These are phyloP conservation scores for Trachymyrmex cornetzi DNA, from an alignment of 1,140 invertebrate genomes.

Conservation along the genomic window DNA sequence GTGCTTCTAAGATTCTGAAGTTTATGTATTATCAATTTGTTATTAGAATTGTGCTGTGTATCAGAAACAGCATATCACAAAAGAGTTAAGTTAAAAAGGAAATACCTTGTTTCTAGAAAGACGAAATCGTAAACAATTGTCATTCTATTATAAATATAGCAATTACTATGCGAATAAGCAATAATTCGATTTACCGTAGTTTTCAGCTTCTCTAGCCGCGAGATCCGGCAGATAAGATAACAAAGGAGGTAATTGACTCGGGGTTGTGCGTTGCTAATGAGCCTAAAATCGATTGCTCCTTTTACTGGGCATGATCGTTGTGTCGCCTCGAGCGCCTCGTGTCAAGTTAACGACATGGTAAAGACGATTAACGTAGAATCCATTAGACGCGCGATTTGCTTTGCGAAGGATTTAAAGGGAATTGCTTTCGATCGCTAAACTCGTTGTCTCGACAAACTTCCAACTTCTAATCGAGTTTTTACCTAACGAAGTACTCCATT, in stretches of 20 bases:
- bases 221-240: constrained; percentile 66
- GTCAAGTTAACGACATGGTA: constrained; percentile 52
- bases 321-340: constrained; percentile 38
- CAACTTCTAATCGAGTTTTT: constrained; percentile 62
- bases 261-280: constrained; percentile 70
- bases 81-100: neutral
- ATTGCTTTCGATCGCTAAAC: constrained; percentile 59
- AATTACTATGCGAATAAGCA: constrained; percentile 22
- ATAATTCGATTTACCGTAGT: constrained; percentile 57
- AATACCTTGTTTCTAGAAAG: neutral
- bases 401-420: constrained; percentile 58
- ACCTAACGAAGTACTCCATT: constrained; percentile 7
- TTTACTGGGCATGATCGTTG: constrained; percentile 38
- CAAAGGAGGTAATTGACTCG: constrained; percentile 65
- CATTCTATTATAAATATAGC: neutral
- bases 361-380: constrained; percentile 65
- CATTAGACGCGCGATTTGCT: constrained; percentile 66
- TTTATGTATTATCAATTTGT: neutral
- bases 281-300: constrained; percentile 58
- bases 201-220: constrained; percentile 25
- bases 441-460: constrained; percentile 61
- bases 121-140: neutral
- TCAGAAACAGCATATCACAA: neutral
- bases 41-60: neutral
- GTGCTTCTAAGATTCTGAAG: neutral